Percentiles rank a stretch among this genome's conserved stretches.
Evolutionary conservation across 2,888 invertebrate species (phyloP).

Genomic region (Agrilus biguttatus): DNA sequence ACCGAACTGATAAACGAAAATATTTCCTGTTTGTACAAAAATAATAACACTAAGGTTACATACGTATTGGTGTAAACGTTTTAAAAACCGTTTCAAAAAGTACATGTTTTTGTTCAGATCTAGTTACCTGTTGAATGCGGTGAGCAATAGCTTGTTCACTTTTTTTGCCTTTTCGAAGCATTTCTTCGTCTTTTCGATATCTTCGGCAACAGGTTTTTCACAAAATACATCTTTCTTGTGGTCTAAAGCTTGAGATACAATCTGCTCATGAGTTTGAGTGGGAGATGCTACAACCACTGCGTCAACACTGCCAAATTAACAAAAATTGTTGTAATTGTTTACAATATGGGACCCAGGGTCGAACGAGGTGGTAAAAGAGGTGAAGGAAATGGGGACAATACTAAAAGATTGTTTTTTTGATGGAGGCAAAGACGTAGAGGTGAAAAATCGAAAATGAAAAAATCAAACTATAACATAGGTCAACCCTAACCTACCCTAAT

Average conservation of each 20-base stretch:
- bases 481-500: too few species aligned
- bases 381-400: too few species aligned
- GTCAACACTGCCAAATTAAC: constrained; percentile 28
- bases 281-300: constrained; percentile 43
- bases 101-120: constrained; percentile 13
- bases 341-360: too few species aligned
- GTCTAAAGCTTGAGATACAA: constrained; percentile 37
- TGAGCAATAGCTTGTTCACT: constrained; percentile 39
- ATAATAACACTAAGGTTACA: too few species aligned
- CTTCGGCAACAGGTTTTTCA: constrained; percentile 53
- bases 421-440: too few species aligned
- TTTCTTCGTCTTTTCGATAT: constrained; percentile 34
- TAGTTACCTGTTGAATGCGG: constrained; percentile 42
- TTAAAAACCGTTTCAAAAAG: neutral
- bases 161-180: constrained; percentile 44
- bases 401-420: too few species aligned
- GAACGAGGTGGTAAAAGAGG: too few species aligned
- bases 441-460: too few species aligned
- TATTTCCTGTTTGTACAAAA: too few species aligned
- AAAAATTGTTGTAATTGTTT: neutral
- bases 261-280: constrained; percentile 42
- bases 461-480: too few species aligned
- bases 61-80: too few species aligned
- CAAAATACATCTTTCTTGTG: constrained; percentile 50
- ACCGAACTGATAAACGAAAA: too few species aligned